A percentile compares a stretch with the other conserved stretches of the same genome.
phyloP scores from a whole-genome alignment of 2,113 vertebrate species.

The Theristicus caerulescens region DNA sequence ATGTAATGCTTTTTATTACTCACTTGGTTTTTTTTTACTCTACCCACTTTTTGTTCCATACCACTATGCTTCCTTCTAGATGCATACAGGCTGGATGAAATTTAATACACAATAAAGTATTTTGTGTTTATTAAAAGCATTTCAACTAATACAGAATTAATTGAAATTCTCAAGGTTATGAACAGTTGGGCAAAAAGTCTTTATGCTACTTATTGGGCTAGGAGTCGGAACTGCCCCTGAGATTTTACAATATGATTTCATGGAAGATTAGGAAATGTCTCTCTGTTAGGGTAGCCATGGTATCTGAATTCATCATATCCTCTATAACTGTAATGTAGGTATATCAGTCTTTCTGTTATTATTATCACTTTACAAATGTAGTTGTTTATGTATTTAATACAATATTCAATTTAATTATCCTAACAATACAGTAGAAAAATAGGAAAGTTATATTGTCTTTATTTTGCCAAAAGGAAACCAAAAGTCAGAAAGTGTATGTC shows the following conservation, averaged over 20 bases:
- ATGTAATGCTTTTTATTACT: not conserved
- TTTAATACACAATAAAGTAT: not conserved
- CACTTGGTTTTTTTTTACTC: not conserved
- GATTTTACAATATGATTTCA: not conserved
- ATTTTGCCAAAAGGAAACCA: not conserved
- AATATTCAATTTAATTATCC: not conserved
- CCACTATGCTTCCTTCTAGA: not conserved
- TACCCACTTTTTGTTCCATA: not conserved
- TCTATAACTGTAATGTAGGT: not conserved
- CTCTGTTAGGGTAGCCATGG: not conserved
- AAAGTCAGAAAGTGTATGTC: not conserved
- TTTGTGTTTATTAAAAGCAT: not conserved
- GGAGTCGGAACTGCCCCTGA: not conserved
- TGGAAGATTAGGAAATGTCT: not conserved
- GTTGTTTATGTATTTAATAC: not conserved
- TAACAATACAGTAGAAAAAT: not conserved
- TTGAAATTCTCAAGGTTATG: not conserved
- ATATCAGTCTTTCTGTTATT: not conserved
- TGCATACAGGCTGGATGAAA: not conserved
- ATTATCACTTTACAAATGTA: not conserved
- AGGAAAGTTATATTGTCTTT: not conserved
- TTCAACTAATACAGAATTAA: not conserved
- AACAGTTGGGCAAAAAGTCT: not conserved
- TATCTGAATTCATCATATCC: not conserved
- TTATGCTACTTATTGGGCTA: not conserved